These are phyloP conservation scores for Drosophila funebris DNA, from an alignment of 1,140 invertebrate species.

Conservation along the genomic window DNA sequence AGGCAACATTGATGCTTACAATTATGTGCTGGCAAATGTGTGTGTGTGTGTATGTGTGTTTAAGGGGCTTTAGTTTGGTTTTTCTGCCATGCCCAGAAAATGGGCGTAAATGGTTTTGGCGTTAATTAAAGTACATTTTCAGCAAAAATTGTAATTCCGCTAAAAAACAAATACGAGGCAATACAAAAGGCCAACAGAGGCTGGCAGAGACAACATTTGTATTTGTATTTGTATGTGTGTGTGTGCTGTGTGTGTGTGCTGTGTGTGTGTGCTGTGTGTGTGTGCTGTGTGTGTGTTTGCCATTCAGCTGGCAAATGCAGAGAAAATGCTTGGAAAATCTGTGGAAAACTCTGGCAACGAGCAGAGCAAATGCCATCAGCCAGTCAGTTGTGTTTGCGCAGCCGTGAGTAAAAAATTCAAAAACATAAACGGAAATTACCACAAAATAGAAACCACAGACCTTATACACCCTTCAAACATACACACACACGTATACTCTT, in stretches of 20 bases:
- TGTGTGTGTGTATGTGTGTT: too few relatives aligned
- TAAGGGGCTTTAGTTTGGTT: too few relatives aligned
- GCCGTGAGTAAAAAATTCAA: slow-evolving; percentile 81
- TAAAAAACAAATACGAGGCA: slow-evolving; percentile 66
- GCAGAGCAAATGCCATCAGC: slow-evolving; percentile 41
- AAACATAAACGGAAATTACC: slow-evolving; percentile 82
- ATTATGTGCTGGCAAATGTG: too few relatives aligned
- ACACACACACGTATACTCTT: slow-evolving; percentile 33
- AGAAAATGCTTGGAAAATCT: slow-evolving; percentile 11
- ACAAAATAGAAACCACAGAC: slow-evolving; percentile 80
- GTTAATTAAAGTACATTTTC: slow-evolving; percentile 72
- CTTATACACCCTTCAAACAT: slow-evolving; percentile 39
- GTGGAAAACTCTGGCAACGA: slow-evolving; percentile 13
- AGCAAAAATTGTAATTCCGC: slow-evolving; percentile 61
- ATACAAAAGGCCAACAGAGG: slow-evolving; percentile 22
- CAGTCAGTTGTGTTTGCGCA: slow-evolving; percentile 74
- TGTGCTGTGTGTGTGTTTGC: slow-evolving; percentile 17
- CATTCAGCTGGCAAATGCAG: slow-evolving; percentile 12
- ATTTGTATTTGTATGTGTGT: too few relatives aligned
- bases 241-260: slow-evolving; percentile 12
- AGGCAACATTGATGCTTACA: too few relatives aligned
- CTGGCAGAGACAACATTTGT: slow-evolving; percentile 52
- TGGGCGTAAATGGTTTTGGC: slow-evolving; percentile 5
- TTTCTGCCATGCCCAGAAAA: neutral
- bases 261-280: slow-evolving; percentile 14